Evolutionary conservation across 1,140 invertebrate genomes (phyloP).

Genomic region (Lasaia peninsularis): DNA sequence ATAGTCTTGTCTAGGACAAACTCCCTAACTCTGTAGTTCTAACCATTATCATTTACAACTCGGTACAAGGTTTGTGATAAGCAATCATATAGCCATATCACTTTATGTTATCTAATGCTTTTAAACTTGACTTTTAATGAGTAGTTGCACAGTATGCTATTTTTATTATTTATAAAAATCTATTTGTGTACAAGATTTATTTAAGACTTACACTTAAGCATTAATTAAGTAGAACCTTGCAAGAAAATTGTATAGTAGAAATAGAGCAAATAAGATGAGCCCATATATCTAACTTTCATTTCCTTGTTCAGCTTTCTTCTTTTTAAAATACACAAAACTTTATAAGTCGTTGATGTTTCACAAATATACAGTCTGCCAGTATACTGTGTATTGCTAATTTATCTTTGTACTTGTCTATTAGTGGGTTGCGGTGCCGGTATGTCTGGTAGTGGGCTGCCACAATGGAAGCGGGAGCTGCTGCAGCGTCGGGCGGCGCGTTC

Average conservation of each 20-base stretch:
- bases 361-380: too few species aligned
- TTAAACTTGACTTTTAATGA: neutral
- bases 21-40: neutral
- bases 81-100: neutral
- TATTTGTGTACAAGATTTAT: neutral
- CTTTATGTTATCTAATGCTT: neutral
- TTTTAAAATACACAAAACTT: too few species aligned
- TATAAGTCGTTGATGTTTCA: too few species aligned
- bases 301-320: too few species aligned
- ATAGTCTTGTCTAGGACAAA: neutral
- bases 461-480: conserved; percentile 87
- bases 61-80: neutral
- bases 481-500: conserved; percentile 76
- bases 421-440: conserved; percentile 39
- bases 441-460: conserved; percentile 76
- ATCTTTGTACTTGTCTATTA: neutral
- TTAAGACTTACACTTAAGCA: too few species aligned
- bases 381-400: too few species aligned
- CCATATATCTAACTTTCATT: too few species aligned
- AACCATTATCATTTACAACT: neutral
- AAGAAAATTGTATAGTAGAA: too few species aligned
- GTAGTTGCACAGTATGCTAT: neutral
- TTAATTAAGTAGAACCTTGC: too few species aligned
- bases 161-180: neutral
- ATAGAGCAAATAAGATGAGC: too few species aligned